Base-by-base conservation (phyloP, 2,113 vertebrate species). In the Misgurnus mizolepis region DNA sequence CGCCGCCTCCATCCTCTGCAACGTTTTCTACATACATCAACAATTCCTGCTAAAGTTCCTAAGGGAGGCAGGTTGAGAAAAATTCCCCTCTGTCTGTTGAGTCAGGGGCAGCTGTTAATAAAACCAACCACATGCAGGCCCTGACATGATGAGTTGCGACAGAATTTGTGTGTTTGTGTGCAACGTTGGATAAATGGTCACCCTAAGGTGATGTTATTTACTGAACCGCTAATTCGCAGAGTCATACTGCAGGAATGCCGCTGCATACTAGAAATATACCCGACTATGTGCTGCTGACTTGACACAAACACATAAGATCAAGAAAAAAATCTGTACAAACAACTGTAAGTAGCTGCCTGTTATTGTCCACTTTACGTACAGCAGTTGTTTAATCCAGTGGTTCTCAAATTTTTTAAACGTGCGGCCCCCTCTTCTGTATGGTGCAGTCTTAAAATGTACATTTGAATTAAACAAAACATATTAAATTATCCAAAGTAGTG, bases 51-150 rank as follows among this genome's bases (percentile, higher is more conserved):
- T 6, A n/a, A 15, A 17, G 14, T 56, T 17, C 18, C 40, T 75
- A 2, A 7, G 14, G 5, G 27, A 10, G 41, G 27, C 15, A 66
- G 60, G 10, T 55, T 76, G 27, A 17, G 47, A 27, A 17, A 66
- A 66, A 53, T 66, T 34, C 62, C 3, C 15, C 34, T 47, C 2
- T 9, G 4, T 8, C n/a, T 58, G 55, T 77, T 66, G 74, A 77
- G 74, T 77, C 62, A 66, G 74, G 60, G 66, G 49, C 74, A 66
- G 56, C 18, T 75, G 72, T 2, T 47, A 47, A 12, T 14, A 22
- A 7, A 4, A n/a, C 40, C 56, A 39, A 58, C 45, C 60, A 64
- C 58, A 66, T 22, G 15, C 74, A 66, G 47, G 74, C 15, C 74
- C 62, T 39, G 61, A 66, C 74, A 53, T 17, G 72, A 62, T 11